Evolutionary conservation across 2,888 invertebrate species (phyloP).

Genomic region (Nomada lathburiana): DNA sequence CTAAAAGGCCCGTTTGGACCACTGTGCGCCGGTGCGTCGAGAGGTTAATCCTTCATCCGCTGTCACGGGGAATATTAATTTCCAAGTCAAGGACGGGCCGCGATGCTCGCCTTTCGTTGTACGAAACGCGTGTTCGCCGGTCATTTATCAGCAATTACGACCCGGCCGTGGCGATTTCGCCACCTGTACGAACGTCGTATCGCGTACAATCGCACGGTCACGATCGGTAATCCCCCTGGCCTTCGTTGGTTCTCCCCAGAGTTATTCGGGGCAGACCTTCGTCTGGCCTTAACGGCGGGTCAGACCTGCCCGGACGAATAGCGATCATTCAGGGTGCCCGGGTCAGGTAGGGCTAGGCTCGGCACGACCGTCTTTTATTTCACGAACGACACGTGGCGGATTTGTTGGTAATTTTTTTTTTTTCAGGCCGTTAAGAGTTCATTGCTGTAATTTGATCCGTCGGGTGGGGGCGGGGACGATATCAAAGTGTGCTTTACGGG

Average conservation of each 20-base stretch:
- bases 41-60: slow-evolving; percentile 14
- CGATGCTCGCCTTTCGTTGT: slow-evolving; percentile 15
- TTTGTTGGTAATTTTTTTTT: no score
- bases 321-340: no score
- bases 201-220: not conserved
- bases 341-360: no score
- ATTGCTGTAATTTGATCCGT: no score
- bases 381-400: no score
- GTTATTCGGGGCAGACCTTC: not conserved
- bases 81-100: slow-evolving; percentile 7
- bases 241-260: not conserved
- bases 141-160: slow-evolving; percentile 40
- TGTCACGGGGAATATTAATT: slow-evolving; percentile 35
- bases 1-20: no score
- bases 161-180: not conserved
- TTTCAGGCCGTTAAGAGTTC: no score
- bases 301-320: not conserved
- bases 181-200: not conserved
- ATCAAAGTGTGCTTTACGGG: no score
- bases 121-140: slow-evolving; percentile 3
- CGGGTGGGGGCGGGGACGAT: no score
- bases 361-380: no score
- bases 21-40: not conserved
- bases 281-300: not conserved
- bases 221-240: not conserved